Evolutionary conservation across 2,113 vertebrate genomes (phyloP), one percentile per base, ranked within the genome.

Genomic region (Zootoca vivipara): DNA sequence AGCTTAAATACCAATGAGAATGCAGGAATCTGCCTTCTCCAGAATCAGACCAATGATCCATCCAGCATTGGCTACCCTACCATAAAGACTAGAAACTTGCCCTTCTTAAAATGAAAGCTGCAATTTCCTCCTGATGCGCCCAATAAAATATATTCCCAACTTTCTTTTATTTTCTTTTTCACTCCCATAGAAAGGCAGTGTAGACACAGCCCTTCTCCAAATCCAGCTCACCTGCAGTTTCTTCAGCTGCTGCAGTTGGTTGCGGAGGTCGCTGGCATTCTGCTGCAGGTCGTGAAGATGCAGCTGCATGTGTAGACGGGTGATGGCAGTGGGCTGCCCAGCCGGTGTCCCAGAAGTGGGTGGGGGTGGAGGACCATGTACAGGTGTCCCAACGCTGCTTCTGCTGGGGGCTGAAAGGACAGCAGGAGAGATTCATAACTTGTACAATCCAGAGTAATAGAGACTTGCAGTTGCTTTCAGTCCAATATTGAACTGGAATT

Each of bases 211-310:
- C 1, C 15, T 42, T 16, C 79, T 58, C 20, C 52, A 46, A 15
- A 5, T 8, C 40, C 70, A 1, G 2, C 80, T 87, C 95, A 99
- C 99, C 98, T 99, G 99, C 89, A 98, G 96, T 92, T 98, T 99
- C 89, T 97, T 97, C 82, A 99, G 93, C 93, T 99, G 98, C 90
- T 96, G 94, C 12, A 99, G 98, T 95, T 99, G 99, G 92, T 98
- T 98, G 70, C 98, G 98, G 85, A 99, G 97, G 91, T 99, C 99
- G 2, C 97, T 98, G 94, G 99, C 97, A 1, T 98, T 99, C 92
- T 98, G 98, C 95, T 99, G 98, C 90, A 99, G 97, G 93, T 98
- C 98, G 2, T 99, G 98, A 87, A 99, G 97, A 91, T 99, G 98
- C 89, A 99, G 97, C 96, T 99, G 98, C 98, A 99, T 99, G 96